Evolutionary conservation across 2,113 vertebrate species (phyloP).

Genomic region (Brachyhypopomus occidentalis): DNA sequence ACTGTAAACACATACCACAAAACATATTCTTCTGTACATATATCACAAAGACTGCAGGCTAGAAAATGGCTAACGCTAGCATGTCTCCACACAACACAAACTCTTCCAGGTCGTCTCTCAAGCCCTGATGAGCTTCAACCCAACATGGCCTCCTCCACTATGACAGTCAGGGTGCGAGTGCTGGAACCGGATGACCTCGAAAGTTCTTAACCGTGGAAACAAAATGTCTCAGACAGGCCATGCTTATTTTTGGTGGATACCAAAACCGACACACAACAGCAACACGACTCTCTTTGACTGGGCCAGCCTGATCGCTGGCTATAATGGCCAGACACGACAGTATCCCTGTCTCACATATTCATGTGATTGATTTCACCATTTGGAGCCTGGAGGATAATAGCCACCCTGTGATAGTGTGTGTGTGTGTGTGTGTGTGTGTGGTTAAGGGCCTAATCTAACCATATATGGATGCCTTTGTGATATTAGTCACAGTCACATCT

Average conservation of each 20-base stretch:
- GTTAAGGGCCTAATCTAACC: too few species aligned
- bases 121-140: too few species aligned
- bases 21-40: neutral
- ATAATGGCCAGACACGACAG: neutral
- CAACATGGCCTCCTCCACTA: neutral
- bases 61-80: too few species aligned
- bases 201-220: neutral
- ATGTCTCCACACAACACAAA: too few species aligned
- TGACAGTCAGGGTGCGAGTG: neutral
- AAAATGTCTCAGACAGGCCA: neutral
- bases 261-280: neutral
- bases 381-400: neutral
- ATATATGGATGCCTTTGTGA: too few species aligned
- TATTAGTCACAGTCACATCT: too few species aligned
- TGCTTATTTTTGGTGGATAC: neutral
- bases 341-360: too few species aligned
- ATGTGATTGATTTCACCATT: neutral
- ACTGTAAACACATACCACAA: neutral
- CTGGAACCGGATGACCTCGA: slow-evolving; percentile 27
- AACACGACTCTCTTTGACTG: neutral
- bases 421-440: too few species aligned
- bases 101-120: too few species aligned
- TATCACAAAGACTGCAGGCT: neutral
- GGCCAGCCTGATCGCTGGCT: neutral
- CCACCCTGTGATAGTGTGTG: neutral